phyloP scores from a whole-genome alignment of 2,888 invertebrate genomes.

The Eupeodes luniger region DNA sequence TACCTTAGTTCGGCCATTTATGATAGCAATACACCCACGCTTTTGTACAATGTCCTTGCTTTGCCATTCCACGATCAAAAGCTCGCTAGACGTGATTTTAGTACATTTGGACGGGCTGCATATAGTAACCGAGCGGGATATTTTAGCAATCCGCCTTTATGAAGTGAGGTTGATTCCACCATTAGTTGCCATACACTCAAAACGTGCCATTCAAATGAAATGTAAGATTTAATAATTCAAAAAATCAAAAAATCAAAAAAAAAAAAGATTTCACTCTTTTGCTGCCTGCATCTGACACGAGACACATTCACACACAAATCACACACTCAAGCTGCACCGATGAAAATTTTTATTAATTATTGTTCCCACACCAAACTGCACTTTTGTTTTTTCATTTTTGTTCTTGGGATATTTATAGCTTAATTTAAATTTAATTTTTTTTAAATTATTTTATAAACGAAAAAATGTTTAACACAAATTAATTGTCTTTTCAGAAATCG shows the following conservation, averaged over 20 bases:
- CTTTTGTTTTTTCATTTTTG: constrained; percentile 38
- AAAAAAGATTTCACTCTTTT: constrained; percentile 31
- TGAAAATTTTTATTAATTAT: constrained; percentile 7
- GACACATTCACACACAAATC: constrained; percentile 28
- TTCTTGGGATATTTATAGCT: constrained; percentile 1
- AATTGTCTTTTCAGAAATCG: constrained; percentile 87
- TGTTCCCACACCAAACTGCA: constrained; percentile 43
- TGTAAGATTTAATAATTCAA: constrained; percentile 76
- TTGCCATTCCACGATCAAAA: constrained; percentile 97
- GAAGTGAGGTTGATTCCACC: constrained; percentile 75
- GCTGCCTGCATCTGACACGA: constrained; percentile 56
- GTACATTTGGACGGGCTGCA: constrained; percentile 85
- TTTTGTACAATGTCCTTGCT: constrained; percentile 95
- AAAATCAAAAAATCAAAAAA: constrained; percentile 11
- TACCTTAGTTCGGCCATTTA: constrained; percentile 75
- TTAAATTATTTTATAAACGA: constrained; percentile 23
- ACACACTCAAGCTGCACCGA: constrained; percentile 28
- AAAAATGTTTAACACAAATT: background rate
- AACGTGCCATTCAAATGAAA: constrained; percentile 77
- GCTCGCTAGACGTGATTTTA: constrained; percentile 92
- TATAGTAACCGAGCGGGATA: constrained; percentile 92
- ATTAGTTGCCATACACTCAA: constrained; percentile 78
- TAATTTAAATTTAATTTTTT: constrained; percentile 24
- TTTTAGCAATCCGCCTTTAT: constrained; percentile 89
- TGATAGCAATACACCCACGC: constrained; percentile 88